Evolutionary conservation across 2,888 invertebrate species (phyloP), one percentile per base, ranked within the genome.

Genomic region (Conistra vaccinii): DNA sequence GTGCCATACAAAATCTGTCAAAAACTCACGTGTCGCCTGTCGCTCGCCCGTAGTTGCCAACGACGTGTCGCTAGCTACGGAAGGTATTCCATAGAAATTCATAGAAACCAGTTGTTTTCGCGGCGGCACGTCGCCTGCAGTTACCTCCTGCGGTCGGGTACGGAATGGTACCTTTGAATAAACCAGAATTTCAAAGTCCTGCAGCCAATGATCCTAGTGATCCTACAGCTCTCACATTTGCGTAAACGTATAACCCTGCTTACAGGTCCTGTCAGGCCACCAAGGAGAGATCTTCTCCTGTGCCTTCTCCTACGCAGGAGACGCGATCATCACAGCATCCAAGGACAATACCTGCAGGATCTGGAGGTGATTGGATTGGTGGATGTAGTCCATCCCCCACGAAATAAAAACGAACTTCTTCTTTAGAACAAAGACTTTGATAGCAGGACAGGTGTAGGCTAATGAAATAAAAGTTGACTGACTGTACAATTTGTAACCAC

Each of bases 261-360:
- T 92, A 23, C 97, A 98, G 95, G 97, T 98, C 20, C 95, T 98
- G 7, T 97, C 97, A 17, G 98, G 98, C 0, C 98, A 98, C 88
- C 97, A 97, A 29, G 98, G 98, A 12, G 98, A 98, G 91, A 98
- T 98, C 61, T 98, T 98, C 93, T 98, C 98, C n/a, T 98, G 98
- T 88, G 97, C 98, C 2, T 98, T 97, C 92, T 98, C 98, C 53
- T 98, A 98, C 92, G 96, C 97, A 0, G 98, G 98, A 0, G 98
- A 98, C 89, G 97, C 97, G 9, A 97, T 98, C 86, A 95, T 98
- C 85, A 98, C 98, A 29, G 98, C 98, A 0, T 98, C 98, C 87
- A 98, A 98, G 93, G 98, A 98, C 92, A 98, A 98, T 94, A 98
- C 98, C 20, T 98, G 98, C 92, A 96, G 97, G 70, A 97, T 98